Conservation (phyloP, 2,113 vertebrate genomes). For the Osmerus mordax region DNA sequence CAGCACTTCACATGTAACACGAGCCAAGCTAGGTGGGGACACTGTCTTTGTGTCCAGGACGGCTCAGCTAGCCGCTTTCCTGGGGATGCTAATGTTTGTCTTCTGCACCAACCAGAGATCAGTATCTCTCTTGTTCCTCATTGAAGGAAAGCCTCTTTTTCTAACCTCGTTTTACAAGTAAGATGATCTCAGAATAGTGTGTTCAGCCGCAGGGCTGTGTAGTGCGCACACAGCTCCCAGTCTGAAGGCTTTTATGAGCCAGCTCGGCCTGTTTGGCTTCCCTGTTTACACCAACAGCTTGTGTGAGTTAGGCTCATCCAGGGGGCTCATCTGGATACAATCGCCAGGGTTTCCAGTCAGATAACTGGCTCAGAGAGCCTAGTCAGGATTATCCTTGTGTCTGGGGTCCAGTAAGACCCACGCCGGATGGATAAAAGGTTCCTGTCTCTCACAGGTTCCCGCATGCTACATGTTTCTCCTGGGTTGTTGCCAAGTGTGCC, state of each 20-base stretch:
- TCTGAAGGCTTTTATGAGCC: background rate
- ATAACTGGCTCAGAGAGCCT: constrained; percentile 2
- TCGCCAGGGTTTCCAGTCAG: constrained; percentile 15
- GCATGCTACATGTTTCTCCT: too few species aligned
- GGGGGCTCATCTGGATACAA: constrained; percentile 32
- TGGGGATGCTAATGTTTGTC: background rate
- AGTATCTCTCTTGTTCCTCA: too few species aligned
- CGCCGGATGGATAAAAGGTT: too few species aligned
- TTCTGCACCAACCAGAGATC: too few species aligned
- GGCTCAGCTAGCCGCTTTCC: background rate
- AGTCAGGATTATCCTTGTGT: background rate
- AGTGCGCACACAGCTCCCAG: background rate
- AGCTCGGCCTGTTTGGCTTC: background rate
- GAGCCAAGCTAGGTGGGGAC: background rate
- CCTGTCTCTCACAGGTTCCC: too few species aligned
- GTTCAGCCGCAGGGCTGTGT: background rate
- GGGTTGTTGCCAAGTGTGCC: too few species aligned
- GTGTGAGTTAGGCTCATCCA: constrained; percentile 2
- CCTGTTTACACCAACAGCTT: background rate
- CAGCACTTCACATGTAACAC: background rate
- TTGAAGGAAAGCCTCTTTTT: background rate
- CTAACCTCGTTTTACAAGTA: background rate
- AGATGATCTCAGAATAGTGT: background rate
- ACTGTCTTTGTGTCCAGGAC: background rate
- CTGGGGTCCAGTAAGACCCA: background rate